Conservation (phyloP, 2,797 vertebrate genomes). For the Myotis pilosus region DNA sequence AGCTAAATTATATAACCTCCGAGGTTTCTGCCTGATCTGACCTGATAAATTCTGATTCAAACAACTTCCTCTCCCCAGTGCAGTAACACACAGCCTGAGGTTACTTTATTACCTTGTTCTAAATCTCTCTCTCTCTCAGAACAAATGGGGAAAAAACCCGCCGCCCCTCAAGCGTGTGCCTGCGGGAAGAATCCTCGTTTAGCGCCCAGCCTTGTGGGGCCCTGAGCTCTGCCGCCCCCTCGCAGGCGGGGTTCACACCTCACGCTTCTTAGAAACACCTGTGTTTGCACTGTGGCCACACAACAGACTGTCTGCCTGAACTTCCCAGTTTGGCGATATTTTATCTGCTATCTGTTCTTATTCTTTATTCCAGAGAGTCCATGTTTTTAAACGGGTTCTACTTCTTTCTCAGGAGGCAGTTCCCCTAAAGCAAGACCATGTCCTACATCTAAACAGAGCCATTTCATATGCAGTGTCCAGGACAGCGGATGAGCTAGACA, state of each 20-base stretch:
- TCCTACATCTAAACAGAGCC: neutral
- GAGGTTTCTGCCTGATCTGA: constrained; percentile 34
- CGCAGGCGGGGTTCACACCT: neutral
- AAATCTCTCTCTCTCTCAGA: constrained; percentile 4
- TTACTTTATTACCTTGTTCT: neutral
- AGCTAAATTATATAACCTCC: neutral
- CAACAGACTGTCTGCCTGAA: neutral
- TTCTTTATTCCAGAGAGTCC: neutral
- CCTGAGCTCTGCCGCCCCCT: neutral
- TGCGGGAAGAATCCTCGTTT: neutral
- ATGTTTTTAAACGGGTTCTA: neutral
- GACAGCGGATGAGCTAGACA: neutral
- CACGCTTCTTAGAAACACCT: neutral
- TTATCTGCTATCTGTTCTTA: neutral
- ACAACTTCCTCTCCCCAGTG: constrained; percentile 55
- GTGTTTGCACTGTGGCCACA: neutral
- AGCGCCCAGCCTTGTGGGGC: neutral
- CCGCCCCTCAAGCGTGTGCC: rapidly evolving
- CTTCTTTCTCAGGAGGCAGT: neutral
- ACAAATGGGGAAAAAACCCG: neutral
- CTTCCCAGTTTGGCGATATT: neutral
- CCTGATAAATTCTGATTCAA: constrained; percentile 48
- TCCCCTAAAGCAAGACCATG: neutral
- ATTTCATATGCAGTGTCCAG: neutral
- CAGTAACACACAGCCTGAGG: constrained; percentile 16